Percentiles rank a stretch among this genome's conserved stretches.
Conservation (phyloP, 1,140 invertebrate genomes). For the Habropoda laboriosa region DNA sequence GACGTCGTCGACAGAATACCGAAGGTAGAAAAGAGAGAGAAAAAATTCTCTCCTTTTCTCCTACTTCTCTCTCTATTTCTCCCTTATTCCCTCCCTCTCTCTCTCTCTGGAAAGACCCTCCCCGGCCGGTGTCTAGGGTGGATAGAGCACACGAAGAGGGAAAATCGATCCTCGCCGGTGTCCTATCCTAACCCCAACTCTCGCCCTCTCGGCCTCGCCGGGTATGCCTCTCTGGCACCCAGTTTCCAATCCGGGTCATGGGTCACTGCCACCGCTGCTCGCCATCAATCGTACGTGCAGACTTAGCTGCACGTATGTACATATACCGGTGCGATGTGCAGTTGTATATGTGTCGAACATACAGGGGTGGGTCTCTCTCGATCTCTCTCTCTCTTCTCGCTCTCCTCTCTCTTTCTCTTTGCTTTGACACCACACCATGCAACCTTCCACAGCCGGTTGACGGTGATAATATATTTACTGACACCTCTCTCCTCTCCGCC, state of each 20-base stretch:
- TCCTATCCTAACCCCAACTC: constrained; percentile 75
- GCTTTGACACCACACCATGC: constrained; percentile 46
- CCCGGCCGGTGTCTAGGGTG: constrained; percentile 44
- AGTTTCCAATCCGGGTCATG: constrained; percentile 78
- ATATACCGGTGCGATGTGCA: neutral
- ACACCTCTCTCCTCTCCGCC: neutral
- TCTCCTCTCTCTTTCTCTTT: too few relatives aligned
- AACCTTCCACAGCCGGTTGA: constrained; percentile 41
- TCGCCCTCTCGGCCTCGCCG: constrained; percentile 61
- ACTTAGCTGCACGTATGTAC: constrained; percentile 30
- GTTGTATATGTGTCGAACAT: neutral
- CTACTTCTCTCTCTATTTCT: neutral
- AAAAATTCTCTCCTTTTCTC: constrained; percentile 25
- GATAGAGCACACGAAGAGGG: constrained; percentile 66
- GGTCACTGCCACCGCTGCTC: constrained; percentile 78
- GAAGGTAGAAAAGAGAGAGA: too few relatives aligned
- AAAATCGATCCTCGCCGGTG: constrained; percentile 73
- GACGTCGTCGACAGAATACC: constrained; percentile 58
- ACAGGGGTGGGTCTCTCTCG: constrained; percentile 44
- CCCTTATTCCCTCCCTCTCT: neutral
- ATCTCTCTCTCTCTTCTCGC: too few relatives aligned
- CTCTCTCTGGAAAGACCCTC: constrained; percentile 32
- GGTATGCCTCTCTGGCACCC: constrained; percentile 70
- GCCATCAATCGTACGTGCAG: constrained; percentile 72
- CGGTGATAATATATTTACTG: constrained; percentile 46